Conservation (phyloP, 2,113 vertebrate species). For the Megalops atlanticus region DNA sequence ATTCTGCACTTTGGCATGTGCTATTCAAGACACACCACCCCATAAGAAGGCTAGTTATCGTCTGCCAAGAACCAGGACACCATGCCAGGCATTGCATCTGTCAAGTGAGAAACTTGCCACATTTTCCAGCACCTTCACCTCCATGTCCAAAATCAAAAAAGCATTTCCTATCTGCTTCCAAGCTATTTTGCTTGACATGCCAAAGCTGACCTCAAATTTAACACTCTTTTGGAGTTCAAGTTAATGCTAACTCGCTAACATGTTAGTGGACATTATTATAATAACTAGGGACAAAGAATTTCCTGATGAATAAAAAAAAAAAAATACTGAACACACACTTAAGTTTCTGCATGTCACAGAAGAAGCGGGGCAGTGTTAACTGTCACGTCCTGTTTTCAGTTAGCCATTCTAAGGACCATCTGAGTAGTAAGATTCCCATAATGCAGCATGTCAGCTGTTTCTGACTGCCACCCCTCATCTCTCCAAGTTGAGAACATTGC, state of each 20-base stretch:
- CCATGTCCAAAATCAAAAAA: slow-evolving; percentile 62
- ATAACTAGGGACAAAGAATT: neutral
- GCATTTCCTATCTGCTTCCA: slow-evolving; percentile 62
- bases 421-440: slow-evolving; percentile 64
- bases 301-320: neutral
- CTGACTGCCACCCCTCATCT: slow-evolving; percentile 69
- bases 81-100: slow-evolving; percentile 76
- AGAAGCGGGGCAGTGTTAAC: slow-evolving; percentile 45
- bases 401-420: slow-evolving; percentile 57
- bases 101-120: slow-evolving; percentile 72
- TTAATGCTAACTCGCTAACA: neutral
- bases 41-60: slow-evolving; percentile 66
- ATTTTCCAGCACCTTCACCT: slow-evolving; percentile 67
- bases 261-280: neutral
- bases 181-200: slow-evolving; percentile 59
- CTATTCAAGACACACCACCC: slow-evolving; percentile 50
- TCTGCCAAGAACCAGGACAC: slow-evolving; percentile 63
- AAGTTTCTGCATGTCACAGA: neutral
- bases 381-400: slow-evolving; percentile 54
- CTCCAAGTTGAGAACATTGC: slow-evolving; percentile 61
- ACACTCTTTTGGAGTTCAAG: slow-evolving; percentile 41
- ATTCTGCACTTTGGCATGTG: slow-evolving; percentile 46
- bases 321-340: slow-evolving; percentile 4
- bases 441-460: slow-evolving; percentile 70
- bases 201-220: slow-evolving; percentile 59